Percentiles rank a stretch among this genome's conserved stretches.
Conservation (phyloP, 2,888 invertebrate genomes). For the Deroplatys truncata region DNA sequence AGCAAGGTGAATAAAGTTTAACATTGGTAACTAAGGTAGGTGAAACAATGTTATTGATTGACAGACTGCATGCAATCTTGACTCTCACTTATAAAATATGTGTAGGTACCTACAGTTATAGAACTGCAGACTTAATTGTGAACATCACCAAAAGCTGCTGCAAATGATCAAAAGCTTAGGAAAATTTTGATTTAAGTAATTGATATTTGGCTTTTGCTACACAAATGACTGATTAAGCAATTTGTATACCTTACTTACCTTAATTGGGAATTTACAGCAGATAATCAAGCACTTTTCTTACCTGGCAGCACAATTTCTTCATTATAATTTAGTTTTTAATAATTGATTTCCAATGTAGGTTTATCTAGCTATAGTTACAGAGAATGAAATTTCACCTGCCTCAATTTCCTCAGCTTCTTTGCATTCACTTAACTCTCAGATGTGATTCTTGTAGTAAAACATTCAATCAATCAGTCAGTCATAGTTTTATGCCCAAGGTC, state of each 20-base stretch:
- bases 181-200: neutral
- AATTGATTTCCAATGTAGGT: no score
- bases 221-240: neutral
- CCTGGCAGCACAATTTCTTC: neutral
- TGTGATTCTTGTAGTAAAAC: no score
- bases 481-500: no score
- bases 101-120: no score
- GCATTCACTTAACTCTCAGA: no score
- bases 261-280: neutral
- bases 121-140: neutral
- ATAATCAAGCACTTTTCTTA: neutral
- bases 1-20: neutral
- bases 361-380: no score
- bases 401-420: no score
- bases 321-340: no score
- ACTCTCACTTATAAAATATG: neutral
- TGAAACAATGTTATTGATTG: neutral
- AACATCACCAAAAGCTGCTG: no score
- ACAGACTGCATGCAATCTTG: neutral
- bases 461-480: no score
- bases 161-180: neutral
- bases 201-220: neutral
- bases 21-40: neutral
- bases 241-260: neutral
- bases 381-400: no score